Evolutionary conservation across 1,140 invertebrate species (phyloP), one percentile per base, ranked within the genome.

Genomic region (Acromyrmex charruanus): DNA sequence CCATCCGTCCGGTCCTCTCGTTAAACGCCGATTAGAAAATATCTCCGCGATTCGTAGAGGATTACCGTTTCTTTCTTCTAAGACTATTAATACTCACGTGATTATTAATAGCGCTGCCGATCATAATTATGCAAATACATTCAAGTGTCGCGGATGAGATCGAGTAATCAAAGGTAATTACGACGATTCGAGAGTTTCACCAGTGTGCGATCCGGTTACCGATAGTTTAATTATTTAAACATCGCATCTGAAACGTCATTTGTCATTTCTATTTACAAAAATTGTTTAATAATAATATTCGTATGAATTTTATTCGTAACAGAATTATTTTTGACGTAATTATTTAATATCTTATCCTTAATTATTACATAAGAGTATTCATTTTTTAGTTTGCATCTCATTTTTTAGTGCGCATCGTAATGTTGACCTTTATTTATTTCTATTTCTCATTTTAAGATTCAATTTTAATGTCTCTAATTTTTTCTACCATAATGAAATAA

Each of bases 21-120:
- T 63, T 85, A 68, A 25, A 44, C 68, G 35, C 3, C 18, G 55
- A 84, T 61, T 84, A 25, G 71, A 85, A 85, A 77, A 77, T 85
- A 61, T 77, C 10, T 25, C 5, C 49, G 51, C n/a, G 75, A 77
- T 28, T 77, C 59, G n/a, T n/a, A 51, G 31, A 44, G 10, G 39
- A 9, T 44, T 44, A 12, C 39, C 10, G 0, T 44, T 44, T 12
- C 39, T 10, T 44, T 44, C 39, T 44, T 44, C 39, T 44, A 44
- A 44, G 39, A 2, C 39, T 44, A 10, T 44, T 44, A 10, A 44
- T 12, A 12, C 39, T 44, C 39, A n/a, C 14, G 10, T 31, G 79
- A 81, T 71, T 58, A 81, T 81, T 71, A 81, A 81, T 81, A 39
- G 77, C 66, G 31, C 61, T 12, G 18, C 39, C 35, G 18, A 71